These are phyloP conservation scores for Riparia riparia DNA, from an alignment of 2,113 vertebrate genomes.

Conservation along the genomic window DNA sequence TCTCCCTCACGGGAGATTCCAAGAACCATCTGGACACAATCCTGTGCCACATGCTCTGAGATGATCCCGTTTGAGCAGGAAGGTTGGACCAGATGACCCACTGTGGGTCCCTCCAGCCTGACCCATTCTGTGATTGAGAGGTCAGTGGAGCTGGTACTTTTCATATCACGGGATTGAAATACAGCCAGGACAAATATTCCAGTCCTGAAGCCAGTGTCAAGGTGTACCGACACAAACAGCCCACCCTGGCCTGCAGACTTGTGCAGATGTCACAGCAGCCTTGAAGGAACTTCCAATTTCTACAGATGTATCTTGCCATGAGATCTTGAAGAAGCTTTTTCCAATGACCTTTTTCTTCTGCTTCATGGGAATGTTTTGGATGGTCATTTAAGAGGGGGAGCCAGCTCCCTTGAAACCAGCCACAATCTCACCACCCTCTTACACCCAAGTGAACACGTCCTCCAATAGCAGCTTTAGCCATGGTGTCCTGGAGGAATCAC, in stretches of 20 bases:
- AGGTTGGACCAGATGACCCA: background rate
- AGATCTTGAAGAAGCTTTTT: background rate
- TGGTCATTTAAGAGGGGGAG: background rate
- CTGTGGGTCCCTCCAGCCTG: background rate
- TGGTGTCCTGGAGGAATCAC: background rate
- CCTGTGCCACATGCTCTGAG: background rate
- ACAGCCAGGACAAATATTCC: background rate
- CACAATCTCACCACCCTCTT: background rate
- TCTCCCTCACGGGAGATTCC: background rate
- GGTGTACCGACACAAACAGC: background rate
- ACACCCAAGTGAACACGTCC: background rate
- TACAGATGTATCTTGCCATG: background rate
- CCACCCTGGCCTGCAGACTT: background rate
- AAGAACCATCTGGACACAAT: background rate
- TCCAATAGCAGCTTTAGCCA: rapidly evolving
- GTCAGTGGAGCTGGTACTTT: background rate
- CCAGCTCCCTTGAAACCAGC: background rate
- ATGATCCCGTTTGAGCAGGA: background rate
- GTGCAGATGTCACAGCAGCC: background rate
- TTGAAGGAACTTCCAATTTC: background rate
- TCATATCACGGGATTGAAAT: background rate
- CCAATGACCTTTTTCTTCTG: background rate
- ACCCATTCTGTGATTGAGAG: background rate
- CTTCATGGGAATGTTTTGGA: background rate
- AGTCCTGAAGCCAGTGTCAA: background rate